Percentiles rank a stretch among this genome's conserved stretches.
Conservation (phyloP, 2,888 invertebrate species). For the Lasioglossum oenotherae region DNA sequence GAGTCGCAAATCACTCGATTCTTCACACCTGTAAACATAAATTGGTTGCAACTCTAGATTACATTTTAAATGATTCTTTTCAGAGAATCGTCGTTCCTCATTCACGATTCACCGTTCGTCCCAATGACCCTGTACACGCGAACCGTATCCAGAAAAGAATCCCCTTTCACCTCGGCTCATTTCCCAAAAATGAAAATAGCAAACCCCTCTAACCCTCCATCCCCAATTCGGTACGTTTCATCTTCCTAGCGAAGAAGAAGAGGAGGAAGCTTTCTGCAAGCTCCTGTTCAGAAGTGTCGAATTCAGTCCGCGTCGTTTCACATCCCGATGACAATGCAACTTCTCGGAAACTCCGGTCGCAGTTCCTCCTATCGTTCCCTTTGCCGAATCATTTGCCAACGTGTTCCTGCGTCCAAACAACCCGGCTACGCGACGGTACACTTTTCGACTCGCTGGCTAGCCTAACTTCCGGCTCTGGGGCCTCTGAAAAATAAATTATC, state of each 20-base stretch:
- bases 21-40: background rate
- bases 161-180: constrained; percentile 23
- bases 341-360: background rate
- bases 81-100: too few relatives aligned
- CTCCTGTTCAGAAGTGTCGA: constrained; percentile 50
- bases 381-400: background rate
- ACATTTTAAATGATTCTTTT: background rate
- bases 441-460: background rate
- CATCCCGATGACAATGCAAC: constrained; percentile 21
- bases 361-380: background rate
- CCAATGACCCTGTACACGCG: constrained; percentile 12
- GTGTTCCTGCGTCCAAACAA: background rate
- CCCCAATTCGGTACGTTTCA: background rate
- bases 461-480: background rate
- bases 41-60: background rate
- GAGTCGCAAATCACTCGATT: background rate
- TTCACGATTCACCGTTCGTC: background rate
- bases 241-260: background rate
- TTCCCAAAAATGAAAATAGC: constrained; percentile 28
- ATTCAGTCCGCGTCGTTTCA: constrained; percentile 38
- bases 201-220: background rate
- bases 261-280: background rate
- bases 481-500: background rate
- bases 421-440: background rate
- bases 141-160: background rate